Percentiles rank a stretch among this genome's conserved stretches.
Conservation (phyloP, 2,797 vertebrate species). For the Naso thynnoides region DNA sequence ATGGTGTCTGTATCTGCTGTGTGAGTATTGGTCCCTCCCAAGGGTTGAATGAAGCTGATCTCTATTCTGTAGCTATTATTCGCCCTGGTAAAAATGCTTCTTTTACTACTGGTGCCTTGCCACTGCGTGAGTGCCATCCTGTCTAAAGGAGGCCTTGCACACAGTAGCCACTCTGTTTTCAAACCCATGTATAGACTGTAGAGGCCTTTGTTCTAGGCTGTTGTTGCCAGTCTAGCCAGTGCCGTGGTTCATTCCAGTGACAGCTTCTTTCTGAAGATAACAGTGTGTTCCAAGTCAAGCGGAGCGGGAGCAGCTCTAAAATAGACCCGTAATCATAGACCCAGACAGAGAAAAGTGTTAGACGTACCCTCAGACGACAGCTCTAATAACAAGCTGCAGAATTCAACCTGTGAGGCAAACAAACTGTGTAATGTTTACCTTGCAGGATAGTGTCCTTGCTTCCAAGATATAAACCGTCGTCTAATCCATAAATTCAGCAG, state of each 20-base stretch:
- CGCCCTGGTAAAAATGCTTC: conserved; percentile 26
- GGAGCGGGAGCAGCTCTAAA: conserved; percentile 58
- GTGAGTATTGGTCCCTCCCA: conserved; percentile 20
- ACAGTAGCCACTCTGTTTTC: conserved; percentile 64
- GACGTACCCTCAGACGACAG: conserved; percentile 42
- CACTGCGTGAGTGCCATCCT: conserved; percentile 49
- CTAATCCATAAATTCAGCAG: neutral
- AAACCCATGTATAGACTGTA: conserved; percentile 69
- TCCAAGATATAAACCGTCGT: neutral
- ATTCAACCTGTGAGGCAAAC: conserved; percentile 41
- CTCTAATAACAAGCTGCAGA: conserved; percentile 55
- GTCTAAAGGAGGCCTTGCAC: conserved; percentile 40
- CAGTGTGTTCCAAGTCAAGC: conserved; percentile 63
- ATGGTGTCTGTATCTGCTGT: conserved; percentile 51
- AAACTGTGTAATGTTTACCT: conserved; percentile 29
- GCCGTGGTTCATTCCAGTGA: conserved; percentile 59
- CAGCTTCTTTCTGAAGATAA: conserved; percentile 70
- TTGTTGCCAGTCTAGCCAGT: conserved; percentile 58
- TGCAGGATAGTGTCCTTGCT: conserved; percentile 11
- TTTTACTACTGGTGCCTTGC: conserved; percentile 59
- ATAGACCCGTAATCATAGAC: conserved; percentile 72
- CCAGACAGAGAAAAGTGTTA: conserved; percentile 47
- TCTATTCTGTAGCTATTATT: conserved; percentile 49
- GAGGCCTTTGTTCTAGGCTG: conserved; percentile 66
- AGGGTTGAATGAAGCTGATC: conserved; percentile 25